Percentiles rank a stretch among this genome's conserved stretches.
Conservation (phyloP, 2,797 vertebrate species). For the Kryptolebias ocellatus region DNA sequence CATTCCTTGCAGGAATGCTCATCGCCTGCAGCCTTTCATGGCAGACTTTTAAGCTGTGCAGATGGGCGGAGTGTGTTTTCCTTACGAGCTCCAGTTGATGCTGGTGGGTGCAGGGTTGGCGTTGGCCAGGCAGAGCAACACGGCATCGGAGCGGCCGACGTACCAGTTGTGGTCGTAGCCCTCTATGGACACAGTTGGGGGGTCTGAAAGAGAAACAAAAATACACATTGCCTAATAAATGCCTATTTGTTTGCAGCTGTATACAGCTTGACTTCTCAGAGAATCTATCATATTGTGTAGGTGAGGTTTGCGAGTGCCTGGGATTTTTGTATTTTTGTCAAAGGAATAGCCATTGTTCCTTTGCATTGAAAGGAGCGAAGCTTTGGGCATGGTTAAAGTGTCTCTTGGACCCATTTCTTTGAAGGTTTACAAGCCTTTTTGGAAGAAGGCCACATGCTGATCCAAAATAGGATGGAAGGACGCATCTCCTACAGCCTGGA, state of each 20-base stretch:
- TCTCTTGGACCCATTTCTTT: not conserved
- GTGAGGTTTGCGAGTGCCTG: not conserved
- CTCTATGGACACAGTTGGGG: slow-evolving; percentile 83
- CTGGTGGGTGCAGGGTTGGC: slow-evolving; percentile 82
- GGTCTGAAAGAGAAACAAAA: slow-evolving; percentile 67
- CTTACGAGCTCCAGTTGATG: slow-evolving; percentile 87
- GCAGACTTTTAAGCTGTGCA: not conserved
- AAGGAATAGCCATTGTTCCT: not conserved
- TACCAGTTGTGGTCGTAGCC: slow-evolving; percentile 91
- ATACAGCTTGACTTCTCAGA: not conserved
- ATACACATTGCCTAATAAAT: too few species aligned
- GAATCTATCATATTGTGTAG: not conserved
- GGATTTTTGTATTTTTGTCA: not conserved
- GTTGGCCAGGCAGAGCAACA: slow-evolving; percentile 76
- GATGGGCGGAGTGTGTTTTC: not conserved
- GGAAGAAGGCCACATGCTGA: not conserved
- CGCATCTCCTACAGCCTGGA: not conserved
- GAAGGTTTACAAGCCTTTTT: not conserved
- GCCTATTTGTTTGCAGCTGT: too few species aligned
- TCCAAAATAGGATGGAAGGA: not conserved
- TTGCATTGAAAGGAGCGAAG: not conserved
- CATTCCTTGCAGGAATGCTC: too few species aligned
- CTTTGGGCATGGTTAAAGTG: not conserved
- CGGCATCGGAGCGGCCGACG: slow-evolving; percentile 80
- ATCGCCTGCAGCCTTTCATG: too few species aligned